phyloP scores from a whole-genome alignment of 2,888 invertebrate genomes.

The Conus canariensis region DNA sequence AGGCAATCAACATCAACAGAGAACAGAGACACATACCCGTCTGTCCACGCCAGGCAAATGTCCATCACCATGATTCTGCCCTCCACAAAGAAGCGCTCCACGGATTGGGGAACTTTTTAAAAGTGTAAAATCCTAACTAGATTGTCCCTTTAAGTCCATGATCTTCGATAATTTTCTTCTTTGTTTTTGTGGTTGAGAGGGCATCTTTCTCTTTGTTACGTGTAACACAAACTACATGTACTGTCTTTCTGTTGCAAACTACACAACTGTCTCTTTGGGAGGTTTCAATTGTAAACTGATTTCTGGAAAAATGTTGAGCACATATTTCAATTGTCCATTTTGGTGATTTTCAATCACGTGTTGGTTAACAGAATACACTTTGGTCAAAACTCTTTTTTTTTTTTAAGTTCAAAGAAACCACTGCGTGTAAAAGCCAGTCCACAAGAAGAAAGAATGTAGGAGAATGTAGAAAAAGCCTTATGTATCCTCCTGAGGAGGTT shows the following conservation, averaged over 20 bases:
- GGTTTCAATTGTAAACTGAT: not conserved
- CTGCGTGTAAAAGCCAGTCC: not conserved
- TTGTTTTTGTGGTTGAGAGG: not conserved
- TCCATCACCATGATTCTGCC: not conserved
- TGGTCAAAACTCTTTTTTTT: not conserved
- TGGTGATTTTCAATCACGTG: not conserved
- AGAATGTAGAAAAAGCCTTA: not conserved
- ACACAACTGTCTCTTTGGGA: conserved; percentile 2
- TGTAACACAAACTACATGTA: not conserved
- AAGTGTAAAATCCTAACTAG: not conserved
- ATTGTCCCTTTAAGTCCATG: not conserved
- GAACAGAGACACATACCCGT: conserved; percentile 17
- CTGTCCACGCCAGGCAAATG: not conserved
- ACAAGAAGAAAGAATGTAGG: not conserved
- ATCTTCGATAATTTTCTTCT: not conserved
- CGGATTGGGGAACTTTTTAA: not conserved
- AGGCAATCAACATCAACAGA: not conserved
- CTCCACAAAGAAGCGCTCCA: not conserved
- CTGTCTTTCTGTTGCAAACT: not conserved
- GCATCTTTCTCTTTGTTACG: not conserved
- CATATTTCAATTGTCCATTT: not conserved
- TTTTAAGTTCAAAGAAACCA: not conserved
- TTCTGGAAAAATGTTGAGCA: too few relatives aligned
- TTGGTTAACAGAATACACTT: not conserved
- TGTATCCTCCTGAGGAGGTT: not conserved